Conservation (phyloP, 2,797 vertebrate genomes). For the Acestrorhynchus altus region DNA sequence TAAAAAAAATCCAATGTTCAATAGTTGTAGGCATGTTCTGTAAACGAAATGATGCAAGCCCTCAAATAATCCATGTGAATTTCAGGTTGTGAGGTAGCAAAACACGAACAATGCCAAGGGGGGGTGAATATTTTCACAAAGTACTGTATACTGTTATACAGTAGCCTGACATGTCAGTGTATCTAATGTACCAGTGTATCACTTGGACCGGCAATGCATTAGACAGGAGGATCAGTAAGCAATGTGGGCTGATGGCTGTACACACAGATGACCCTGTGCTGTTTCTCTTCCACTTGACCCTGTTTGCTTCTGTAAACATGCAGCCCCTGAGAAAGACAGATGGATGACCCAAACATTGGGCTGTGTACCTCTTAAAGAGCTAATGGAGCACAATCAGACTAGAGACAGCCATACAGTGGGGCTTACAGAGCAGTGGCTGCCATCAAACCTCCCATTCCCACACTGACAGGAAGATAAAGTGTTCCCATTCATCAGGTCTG, state of each 20-base stretch:
- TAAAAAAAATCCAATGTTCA: too few relatives aligned
- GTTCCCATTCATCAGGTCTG: slow-evolving; percentile 53
- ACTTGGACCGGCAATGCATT: not conserved
- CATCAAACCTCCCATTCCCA: slow-evolving; percentile 62
- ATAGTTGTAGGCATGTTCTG: too few relatives aligned
- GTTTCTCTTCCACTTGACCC: slow-evolving; percentile 30
- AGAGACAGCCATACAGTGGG: slow-evolving; percentile 43
- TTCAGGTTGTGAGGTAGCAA: too few relatives aligned
- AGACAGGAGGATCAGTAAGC: slow-evolving; percentile 21
- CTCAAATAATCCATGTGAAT: too few relatives aligned
- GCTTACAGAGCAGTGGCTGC: slow-evolving; percentile 38
- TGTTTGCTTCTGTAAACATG: slow-evolving; percentile 38
- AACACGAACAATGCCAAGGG: too few relatives aligned
- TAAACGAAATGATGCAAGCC: too few relatives aligned
- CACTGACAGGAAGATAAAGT: slow-evolving; percentile 70
- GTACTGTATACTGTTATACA: not conserved
- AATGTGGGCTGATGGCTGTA: slow-evolving; percentile 10
- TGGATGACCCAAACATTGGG: slow-evolving; percentile 25
- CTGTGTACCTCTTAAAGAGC: slow-evolving; percentile 46
- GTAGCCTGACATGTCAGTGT: not conserved
- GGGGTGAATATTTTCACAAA: too few relatives aligned
- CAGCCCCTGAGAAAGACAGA: slow-evolving; percentile 46
- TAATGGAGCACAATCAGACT: slow-evolving; percentile 52
- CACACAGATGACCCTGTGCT: slow-evolving; percentile 16
- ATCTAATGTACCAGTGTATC: not conserved